phyloP scores from a whole-genome alignment of 2,113 vertebrate species.

The Gallinago jamesoni region DNA sequence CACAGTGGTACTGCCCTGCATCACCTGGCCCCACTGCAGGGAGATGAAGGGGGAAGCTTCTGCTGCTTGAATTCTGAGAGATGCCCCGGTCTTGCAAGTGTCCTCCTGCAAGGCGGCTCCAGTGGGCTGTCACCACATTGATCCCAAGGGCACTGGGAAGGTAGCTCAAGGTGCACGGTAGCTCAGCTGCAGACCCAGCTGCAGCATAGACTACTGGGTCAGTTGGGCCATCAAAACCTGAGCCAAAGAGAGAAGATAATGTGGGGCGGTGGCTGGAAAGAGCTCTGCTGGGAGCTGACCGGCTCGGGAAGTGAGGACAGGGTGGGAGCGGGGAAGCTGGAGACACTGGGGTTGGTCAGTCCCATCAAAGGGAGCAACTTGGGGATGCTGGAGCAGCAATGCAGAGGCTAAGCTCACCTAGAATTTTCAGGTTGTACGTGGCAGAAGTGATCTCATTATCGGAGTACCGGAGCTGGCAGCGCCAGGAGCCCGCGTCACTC shows the following conservation, averaged over 20 bases:
- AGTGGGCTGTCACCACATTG: constrained; percentile 14
- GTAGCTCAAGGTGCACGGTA: constrained; percentile 61
- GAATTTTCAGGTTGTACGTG: constrained; percentile 46
- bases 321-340: background rate
- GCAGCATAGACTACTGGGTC: constrained; percentile 63
- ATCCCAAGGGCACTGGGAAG: background rate
- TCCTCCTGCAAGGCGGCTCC: constrained; percentile 41
- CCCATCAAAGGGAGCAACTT: background rate
- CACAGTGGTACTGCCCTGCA: constrained; percentile 69
- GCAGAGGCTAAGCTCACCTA: constrained; percentile 55
- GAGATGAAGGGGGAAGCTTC: constrained; percentile 61
- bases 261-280: background rate
- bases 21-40: constrained; percentile 46
- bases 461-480: constrained; percentile 68
- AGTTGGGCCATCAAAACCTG: constrained; percentile 63
- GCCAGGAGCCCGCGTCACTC: constrained; percentile 67
- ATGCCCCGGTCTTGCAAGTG: background rate
- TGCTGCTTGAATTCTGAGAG: background rate
- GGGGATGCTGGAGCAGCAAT: background rate
- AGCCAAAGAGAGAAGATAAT: background rate
- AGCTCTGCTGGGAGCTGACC: background rate
- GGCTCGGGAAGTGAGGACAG: background rate
- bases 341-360: background rate
- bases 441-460: constrained; percentile 58
- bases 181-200: constrained; percentile 64